Evolutionary conservation across 2,888 invertebrate species (phyloP), one percentile per base, ranked within the genome.

Genomic region (Pyrgus malvae): DNA sequence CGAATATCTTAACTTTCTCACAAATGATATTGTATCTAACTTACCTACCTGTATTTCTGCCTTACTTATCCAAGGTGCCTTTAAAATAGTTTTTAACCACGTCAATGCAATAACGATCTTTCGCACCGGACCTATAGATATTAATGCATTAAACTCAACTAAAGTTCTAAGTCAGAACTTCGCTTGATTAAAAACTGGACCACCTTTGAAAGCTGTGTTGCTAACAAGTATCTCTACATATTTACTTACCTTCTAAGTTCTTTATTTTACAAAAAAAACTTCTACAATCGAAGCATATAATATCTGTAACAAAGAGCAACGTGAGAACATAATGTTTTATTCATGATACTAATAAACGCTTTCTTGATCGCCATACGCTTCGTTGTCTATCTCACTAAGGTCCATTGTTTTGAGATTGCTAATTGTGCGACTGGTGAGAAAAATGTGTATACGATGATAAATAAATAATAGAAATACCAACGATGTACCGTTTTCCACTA

Each of bases 261-360:
- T 16, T 37, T 19, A 40, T 16, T 23, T 9, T 19, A 35, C 46
- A 35, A 29, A 49, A 38, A 40, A 0, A 40, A 14, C 21, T 29
- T 25, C 21, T 29, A 7, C 19, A 33, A 12, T 25, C 21, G 19
- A 19, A 67, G 69, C 71, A 66, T 59, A 62, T 64, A 72, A 71
- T 55, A 59, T 58, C 11, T 6, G 19, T 29, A 48, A 48, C 38
- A 33, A 35, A 41, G 5, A 40, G 29, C 27, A 23, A 17, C 19
- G n/a, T 11, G 19, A 23, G 6, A 55, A 55, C 55, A 56, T 33
- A 33, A 68, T 70, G 66, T 66, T 66, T 70, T 68, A 70, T 70
- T 68, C 66, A 69, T 62, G 50, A 56, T 37, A 25, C 25, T 46
- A 57, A 49, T 57, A 58, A 60, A 64, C 65, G 59, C 56, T 62